Conservation (phyloP, 1,140 invertebrate species). For the Pemphigus obesinymphae region DNA sequence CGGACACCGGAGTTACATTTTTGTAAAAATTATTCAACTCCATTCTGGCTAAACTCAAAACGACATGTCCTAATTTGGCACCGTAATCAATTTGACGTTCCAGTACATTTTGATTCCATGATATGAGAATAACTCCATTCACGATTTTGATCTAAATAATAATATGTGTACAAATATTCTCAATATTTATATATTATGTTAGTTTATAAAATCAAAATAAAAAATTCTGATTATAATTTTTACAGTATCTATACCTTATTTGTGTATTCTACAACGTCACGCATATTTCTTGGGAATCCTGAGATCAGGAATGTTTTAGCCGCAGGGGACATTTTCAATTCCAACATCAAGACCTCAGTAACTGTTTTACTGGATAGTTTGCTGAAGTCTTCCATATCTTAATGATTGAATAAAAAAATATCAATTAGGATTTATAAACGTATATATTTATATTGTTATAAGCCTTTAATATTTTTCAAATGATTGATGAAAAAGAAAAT, state of each 20-base stretch:
- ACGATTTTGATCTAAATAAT: conserved; percentile 73
- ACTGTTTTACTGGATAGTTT: conserved; percentile 78
- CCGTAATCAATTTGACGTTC: conserved; percentile 86
- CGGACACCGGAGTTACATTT: conserved; percentile 81
- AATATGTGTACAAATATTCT: not conserved
- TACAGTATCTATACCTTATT: conserved; percentile 65
- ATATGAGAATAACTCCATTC: conserved; percentile 76
- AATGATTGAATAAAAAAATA: not conserved
- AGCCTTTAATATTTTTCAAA: too few species aligned
- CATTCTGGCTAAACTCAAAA: conserved; percentile 76
- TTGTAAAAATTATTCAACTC: conserved; percentile 83
- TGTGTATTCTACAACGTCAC: conserved; percentile 83
- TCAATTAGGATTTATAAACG: too few species aligned
- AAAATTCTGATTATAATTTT: too few species aligned
- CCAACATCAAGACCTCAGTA: conserved; percentile 82
- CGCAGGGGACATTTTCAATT: conserved; percentile 85
- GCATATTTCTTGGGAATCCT: conserved; percentile 89
- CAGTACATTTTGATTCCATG: conserved; percentile 76
- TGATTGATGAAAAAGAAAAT: too few species aligned
- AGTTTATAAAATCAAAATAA: too few species aligned
- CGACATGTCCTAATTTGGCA: conserved; percentile 78
- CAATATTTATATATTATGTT: too few species aligned
- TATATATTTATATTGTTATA: too few species aligned
- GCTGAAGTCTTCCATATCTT: conserved; percentile 80
- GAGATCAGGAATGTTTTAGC: conserved; percentile 91